Evolutionary conservation across 2,888 invertebrate genomes (phyloP).

Genomic region (Tuta absoluta): DNA sequence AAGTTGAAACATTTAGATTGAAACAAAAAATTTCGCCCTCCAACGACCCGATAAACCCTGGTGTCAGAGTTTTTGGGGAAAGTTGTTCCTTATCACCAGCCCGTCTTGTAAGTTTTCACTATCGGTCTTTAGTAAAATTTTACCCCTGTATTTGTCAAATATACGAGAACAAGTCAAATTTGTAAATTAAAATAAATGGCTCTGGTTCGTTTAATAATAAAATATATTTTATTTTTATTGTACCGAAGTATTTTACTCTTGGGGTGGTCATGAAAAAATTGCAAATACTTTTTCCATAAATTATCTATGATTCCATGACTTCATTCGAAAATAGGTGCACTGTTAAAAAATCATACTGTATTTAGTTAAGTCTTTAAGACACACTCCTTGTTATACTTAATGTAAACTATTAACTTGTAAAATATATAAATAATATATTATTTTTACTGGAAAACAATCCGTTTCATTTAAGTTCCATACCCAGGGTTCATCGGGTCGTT

Average conservation of each 20-base stretch:
- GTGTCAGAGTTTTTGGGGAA: too few species aligned
- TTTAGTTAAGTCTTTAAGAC: background rate
- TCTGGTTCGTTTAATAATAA: too few species aligned
- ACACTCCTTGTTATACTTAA: background rate
- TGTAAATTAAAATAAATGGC: too few species aligned
- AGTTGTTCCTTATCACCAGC: too few species aligned
- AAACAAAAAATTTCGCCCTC: too few species aligned
- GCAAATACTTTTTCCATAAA: background rate
- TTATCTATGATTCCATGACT: background rate
- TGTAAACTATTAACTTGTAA: constrained; percentile 8
- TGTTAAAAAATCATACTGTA: background rate
- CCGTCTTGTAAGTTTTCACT: too few species aligned
- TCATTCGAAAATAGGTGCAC: background rate
- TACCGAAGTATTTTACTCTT: background rate
- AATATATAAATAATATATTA: constrained; percentile 11
- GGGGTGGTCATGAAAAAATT: background rate
- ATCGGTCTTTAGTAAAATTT: too few species aligned
- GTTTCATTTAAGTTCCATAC: background rate
- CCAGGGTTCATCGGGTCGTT: too few species aligned
- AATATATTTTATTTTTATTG: background rate
- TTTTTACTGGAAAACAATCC: constrained; percentile 1
- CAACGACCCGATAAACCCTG: too few species aligned
- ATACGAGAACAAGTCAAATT: too few species aligned
- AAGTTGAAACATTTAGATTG: too few species aligned
- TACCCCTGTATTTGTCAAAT: too few species aligned